Evolutionary conservation across 1,140 invertebrate species (phyloP).

Genomic region (Amyelois transitella): DNA sequence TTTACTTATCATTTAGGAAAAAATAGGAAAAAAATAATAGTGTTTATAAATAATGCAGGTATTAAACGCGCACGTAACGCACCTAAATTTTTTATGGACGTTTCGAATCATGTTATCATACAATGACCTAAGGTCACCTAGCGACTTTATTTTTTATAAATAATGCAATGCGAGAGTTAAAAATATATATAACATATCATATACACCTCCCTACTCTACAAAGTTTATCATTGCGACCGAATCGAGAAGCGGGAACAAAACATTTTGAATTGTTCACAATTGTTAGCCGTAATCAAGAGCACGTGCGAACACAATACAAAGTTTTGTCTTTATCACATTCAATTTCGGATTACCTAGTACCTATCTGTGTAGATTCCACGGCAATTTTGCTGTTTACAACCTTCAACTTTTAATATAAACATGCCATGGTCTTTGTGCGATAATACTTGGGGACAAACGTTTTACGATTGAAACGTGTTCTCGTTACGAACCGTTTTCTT

Average conservation of each 20-base stretch:
- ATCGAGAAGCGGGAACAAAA: conserved; percentile 20
- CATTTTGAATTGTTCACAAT: conserved; percentile 40
- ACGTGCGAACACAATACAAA: conserved; percentile 19
- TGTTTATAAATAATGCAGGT: no score
- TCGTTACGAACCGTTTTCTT: background rate
- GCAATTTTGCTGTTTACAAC: conserved; percentile 20
- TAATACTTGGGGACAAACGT: conserved; percentile 4
- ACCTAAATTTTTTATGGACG: no score
- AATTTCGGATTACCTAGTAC: conserved; percentile 24
- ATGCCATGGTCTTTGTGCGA: conserved; percentile 16
- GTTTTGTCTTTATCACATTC: conserved; percentile 28
- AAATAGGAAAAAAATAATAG: no score
- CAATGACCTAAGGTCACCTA: no score
- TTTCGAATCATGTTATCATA: no score
- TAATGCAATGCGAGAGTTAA: no score
- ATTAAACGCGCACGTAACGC: no score
- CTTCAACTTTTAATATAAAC: conserved; percentile 32
- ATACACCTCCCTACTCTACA: background rate
- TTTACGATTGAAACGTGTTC: background rate
- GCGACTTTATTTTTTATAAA: no score
- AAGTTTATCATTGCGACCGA: background rate
- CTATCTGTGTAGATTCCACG: conserved; percentile 23
- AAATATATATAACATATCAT: background rate
- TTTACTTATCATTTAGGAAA: no score
- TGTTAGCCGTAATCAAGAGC: conserved; percentile 16